Base-by-base conservation (phyloP, 1,140 invertebrate species). In the Pseudomyrmex gracilis region DNA sequence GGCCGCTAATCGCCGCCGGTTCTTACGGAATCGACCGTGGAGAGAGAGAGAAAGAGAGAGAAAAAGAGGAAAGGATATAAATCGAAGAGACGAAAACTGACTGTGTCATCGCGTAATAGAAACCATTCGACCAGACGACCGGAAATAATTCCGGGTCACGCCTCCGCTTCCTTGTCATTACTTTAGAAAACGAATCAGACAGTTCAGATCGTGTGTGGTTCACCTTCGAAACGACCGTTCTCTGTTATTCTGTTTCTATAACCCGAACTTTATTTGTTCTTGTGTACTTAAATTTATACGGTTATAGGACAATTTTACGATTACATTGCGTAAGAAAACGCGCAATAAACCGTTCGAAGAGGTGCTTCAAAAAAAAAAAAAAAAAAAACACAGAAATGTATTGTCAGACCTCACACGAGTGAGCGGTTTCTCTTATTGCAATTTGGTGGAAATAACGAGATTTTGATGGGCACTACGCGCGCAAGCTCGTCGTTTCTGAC, bases 61-160 rank as follows among this genome's bases (percentile, higher is more conserved):
- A 34, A 34, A 34, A 34, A 34, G 34, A 34, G 4, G 34, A 49
- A 24, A 73, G 34, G 12, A 22, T 34, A 66, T 70, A 68, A 77
- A 60, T 73, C 63, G 34, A 34, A 55, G 58, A 15, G 66, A 70
- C 57, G 58, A 55, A 67, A 78, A 61, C 22, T 5, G 73, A 83
- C 34, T 67, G 70, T 84, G 86, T 87, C 88, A 87, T 82, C 83
- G 71, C 57, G 58, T 85, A 66, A 63, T 55, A 34, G 57, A 34
- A 58, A 45, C n/a, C 34, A 53, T 22, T 45, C 51, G 43, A 85
- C 58, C 85, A 82, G 78, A 88, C 82, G 64, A 86, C 71, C 77
- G 88, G 86, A 85, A 89, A 85, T 58, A 84, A 85, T 82, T 55
- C 47, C 34, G 34, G 4, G 12, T 22, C 68, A 80, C 74, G 60